Percentiles rank a stretch among this genome's conserved stretches.
Evolutionary conservation across 2,888 invertebrate genomes (phyloP).

Genomic region (Drosophila macrothrix): DNA sequence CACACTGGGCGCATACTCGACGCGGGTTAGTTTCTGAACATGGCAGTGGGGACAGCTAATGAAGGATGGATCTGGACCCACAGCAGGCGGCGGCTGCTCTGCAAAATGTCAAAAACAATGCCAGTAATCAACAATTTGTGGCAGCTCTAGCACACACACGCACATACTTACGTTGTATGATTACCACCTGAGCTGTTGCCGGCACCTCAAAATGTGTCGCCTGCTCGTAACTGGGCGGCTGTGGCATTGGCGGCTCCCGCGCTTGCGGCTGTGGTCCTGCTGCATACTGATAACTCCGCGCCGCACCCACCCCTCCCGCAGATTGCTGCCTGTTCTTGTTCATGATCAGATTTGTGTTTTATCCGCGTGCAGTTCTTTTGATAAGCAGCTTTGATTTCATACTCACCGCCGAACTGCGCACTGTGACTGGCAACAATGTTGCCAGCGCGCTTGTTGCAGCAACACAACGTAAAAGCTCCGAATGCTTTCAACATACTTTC

Average conservation of each 20-base stretch:
- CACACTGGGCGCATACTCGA: slow-evolving; percentile 81
- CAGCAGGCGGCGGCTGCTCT: slow-evolving; percentile 71
- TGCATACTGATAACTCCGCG: slow-evolving; percentile 5
- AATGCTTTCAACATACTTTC: neutral
- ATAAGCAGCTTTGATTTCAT: slow-evolving; percentile 18
- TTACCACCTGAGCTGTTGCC: slow-evolving; percentile 69
- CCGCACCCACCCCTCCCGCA: neutral
- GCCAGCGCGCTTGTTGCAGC: slow-evolving; percentile 18
- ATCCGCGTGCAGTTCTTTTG: slow-evolving; percentile 35
- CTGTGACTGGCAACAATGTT: slow-evolving; percentile 29
- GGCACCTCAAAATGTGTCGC: slow-evolving; percentile 59
- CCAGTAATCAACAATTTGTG: neutral
- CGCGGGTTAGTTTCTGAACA: slow-evolving; percentile 78
- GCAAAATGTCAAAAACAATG: neutral
- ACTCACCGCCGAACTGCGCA: slow-evolving; percentile 14
- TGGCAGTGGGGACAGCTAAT: slow-evolving; percentile 82
- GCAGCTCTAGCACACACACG: neutral
- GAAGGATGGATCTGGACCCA: slow-evolving; percentile 80
- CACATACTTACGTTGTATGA: slow-evolving; percentile 80
- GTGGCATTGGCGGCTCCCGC: slow-evolving; percentile 37
- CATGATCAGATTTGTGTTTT: slow-evolving; percentile 26
- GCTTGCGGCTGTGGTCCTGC: slow-evolving; percentile 19
- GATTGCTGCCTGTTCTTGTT: slow-evolving; percentile 10
- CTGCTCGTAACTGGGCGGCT: slow-evolving; percentile 81
- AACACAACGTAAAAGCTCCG: slow-evolving; percentile 21